Evolutionary conservation across 2,113 vertebrate genomes (phyloP).

Genomic region (Microcebus ravelobensis): DNA sequence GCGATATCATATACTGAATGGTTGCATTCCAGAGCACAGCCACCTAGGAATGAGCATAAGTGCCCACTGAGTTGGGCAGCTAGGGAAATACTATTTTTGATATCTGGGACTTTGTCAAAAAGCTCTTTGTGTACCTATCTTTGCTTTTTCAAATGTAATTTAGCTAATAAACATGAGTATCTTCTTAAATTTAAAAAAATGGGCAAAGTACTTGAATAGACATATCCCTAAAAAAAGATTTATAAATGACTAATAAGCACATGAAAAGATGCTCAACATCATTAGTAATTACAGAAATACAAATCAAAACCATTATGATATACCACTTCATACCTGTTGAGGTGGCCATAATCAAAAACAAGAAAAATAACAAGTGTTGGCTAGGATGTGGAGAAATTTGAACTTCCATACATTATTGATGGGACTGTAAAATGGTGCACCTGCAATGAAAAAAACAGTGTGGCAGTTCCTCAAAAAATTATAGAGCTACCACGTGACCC

Average conservation of each 20-base stretch:
- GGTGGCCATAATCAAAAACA: neutral
- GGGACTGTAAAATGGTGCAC: neutral
- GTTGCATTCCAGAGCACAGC: neutral
- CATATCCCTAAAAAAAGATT: neutral
- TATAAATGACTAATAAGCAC: too few species aligned
- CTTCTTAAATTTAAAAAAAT: neutral
- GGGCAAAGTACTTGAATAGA: neutral
- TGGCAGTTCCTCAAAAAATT: neutral
- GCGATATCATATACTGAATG: neutral
- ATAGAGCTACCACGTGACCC: neutral
- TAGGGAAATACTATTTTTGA: constrained; percentile 15
- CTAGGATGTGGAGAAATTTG: neutral
- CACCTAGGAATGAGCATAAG: neutral
- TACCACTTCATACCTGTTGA: neutral
- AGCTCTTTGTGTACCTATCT: constrained; percentile 77
- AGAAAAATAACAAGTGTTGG: neutral
- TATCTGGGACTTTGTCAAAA: constrained; percentile 70
- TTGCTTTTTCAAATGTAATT: constrained; percentile 81
- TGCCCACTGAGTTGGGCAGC: neutral
- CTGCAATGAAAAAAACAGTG: neutral
- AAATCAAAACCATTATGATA: neutral
- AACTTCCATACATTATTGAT: neutral
- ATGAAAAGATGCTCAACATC: too few species aligned
- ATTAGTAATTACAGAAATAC: neutral
- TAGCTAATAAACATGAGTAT: constrained; percentile 82